Evolutionary conservation across 2,113 vertebrate genomes (phyloP).

Genomic region (Hyla sarda): DNA sequence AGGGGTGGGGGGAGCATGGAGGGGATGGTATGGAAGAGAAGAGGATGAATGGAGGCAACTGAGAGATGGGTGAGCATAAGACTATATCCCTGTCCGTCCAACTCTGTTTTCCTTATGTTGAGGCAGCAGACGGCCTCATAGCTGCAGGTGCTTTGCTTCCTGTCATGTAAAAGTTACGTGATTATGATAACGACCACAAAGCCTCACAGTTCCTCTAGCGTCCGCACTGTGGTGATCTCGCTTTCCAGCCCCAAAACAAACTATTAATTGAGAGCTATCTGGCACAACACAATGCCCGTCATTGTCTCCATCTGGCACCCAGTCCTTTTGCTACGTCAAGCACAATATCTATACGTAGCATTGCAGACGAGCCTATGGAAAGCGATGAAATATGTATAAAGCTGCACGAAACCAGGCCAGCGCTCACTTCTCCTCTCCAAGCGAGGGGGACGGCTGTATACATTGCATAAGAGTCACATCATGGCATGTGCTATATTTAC

Average conservation of each 20-base stretch:
- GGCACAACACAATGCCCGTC: conserved; percentile 8
- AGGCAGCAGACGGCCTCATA: neutral
- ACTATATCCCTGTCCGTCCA: conserved; percentile 25
- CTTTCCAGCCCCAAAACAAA: conserved; percentile 15
- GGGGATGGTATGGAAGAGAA: conserved; percentile 20
- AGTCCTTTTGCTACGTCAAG: conserved; percentile 35
- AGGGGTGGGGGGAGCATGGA: neutral
- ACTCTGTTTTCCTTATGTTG: neutral
- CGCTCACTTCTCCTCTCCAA: conserved; percentile 4
- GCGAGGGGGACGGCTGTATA: neutral
- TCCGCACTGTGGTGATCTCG: neutral
- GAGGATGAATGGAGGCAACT: conserved; percentile 31
- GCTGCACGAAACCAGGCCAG: conserved; percentile 33
- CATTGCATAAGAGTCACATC: neutral
- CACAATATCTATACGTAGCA: conserved; percentile 15
- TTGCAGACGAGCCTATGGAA: neutral
- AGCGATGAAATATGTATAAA: conserved; percentile 53
- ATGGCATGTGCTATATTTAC: conserved; percentile 10
- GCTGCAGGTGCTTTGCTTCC: conserved; percentile 40
- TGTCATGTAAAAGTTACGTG: conserved; percentile 53
- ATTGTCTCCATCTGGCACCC: conserved; percentile 42
- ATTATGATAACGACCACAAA: conserved; percentile 2
- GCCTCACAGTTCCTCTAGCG: conserved; percentile 24
- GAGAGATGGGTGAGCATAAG: conserved; percentile 51
- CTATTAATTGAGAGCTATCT: conserved; percentile 25